Base-by-base conservation (phyloP, 2,113 vertebrate genomes). In the Seriola dumerili region DNA sequence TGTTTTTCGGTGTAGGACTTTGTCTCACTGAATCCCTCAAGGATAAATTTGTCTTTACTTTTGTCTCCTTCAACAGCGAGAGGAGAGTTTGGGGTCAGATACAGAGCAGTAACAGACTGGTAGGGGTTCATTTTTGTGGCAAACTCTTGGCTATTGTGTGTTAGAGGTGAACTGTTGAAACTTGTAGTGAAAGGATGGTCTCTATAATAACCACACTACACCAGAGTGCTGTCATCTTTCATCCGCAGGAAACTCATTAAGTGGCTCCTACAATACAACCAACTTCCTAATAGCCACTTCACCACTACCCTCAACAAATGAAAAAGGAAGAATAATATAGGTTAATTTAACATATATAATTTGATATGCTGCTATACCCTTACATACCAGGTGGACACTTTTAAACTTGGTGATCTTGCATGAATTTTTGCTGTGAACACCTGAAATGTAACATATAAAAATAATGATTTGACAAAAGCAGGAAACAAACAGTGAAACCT, bases 41-140 rank as follows among this genome's bases (percentile, higher is more conserved):
- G 46, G 67, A 77, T n/a, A 40, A 67, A 69, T 81, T 63, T 68
- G 54, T 82, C 54, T 80, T 78, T 85, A 38, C 16, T 69, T 82
- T 61, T 16, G 19, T 38, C 14, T 78, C 38, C 25, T 25, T 76
- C 2, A 8, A 75, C 25, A 74, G 48, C 16, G 34, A 62, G 34
- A 57, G 21, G 10, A 63, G 54, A 57, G 57, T 40, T 82, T 38
- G 4, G 52, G 36, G 25, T 72, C 21, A 52, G 34, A 65, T 19
- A 25, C 52, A 62, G 32, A 72, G 55, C 55, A 75, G 46, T 59
- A 17, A 55, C 3, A 9, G 36, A 14, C 17, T 55, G 50, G n/a
- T 57, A 8, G 34, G 19, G 46, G 19, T 23, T 65, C 25, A 36
- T 0, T 46, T 32, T 63, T 34, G 42, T 63, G 25, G 46, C 25